Evolutionary conservation across 1,140 invertebrate species (phyloP), one percentile per base, ranked within the genome.

Genomic region (Bombus confusus): DNA sequence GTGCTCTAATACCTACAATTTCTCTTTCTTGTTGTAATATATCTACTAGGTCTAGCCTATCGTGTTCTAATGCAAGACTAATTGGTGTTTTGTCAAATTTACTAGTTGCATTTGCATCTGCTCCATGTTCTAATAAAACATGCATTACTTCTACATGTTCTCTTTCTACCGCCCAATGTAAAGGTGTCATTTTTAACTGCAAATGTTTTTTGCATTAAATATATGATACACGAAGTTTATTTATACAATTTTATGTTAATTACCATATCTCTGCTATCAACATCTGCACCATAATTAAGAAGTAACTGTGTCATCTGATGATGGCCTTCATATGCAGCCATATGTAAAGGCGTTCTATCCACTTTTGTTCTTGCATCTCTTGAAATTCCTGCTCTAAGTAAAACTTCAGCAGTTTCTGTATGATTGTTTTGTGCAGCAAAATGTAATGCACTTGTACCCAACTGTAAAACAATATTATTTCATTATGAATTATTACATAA

Each of bases 81-180:
- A 97, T 93, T 41, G 98, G 97, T 4, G 97, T 98, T 93, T 98
- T 97, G 66, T 97, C 96, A 95, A 99, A 99, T 96, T 98, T 99
- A 94, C 97, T 98, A 68, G 95, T 94, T 74, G 95, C 93, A 84
- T 95, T 95, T 9, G 96, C 94, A 93, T 98, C 96, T 2, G 98
- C 98, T 31, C 98, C 97, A 91, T 96, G 95, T 79, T 96, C 96
- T 6, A 99, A 92, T 72, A 99, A 95, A 71, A 97, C 90, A 80
- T 97, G 95, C 52, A 98, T 97, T 66, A 97, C 96, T 72, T 96
- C 96, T 52, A 96, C 91, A 93, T 98, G 97, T n/a, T 97, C 96
- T 88, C 97, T 97, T 95, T 99, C 98, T 73, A 98, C 98, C 18
- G 98, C 98, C 98, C 98, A 99, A 95, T 99, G 98, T 39, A 99